Base-by-base conservation (phyloP, 64 coral and sea anemone species). In the Cladopsammia gracilis region DNA sequence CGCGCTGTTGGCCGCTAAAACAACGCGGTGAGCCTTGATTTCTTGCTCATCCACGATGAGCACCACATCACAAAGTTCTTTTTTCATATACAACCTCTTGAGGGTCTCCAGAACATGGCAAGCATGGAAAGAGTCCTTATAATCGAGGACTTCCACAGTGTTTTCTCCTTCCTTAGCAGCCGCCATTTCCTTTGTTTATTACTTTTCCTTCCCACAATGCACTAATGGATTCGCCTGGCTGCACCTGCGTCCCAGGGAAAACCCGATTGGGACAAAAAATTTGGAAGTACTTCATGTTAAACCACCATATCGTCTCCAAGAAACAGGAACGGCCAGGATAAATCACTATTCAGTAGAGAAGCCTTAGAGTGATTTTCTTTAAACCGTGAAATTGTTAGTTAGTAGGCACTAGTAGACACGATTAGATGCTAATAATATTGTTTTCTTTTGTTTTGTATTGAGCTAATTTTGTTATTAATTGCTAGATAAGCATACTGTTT, bases 121-220 rank as follows among this genome's bases (percentile, higher is more conserved):
- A 91, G 98, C 67, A 58, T 99, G 98, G 11, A 97, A 97, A 4
- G 96, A 97, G 88, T 97, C 96, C 88, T 97, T 97, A 81, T 97
- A 97, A 53, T 94, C 16, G 25, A 97, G 92, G 51, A 91, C 87
- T 91, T 87, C 87, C 77, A 83, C 76, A 12, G 57, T 13, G 16
- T 65, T 19, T 47, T 58, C 25, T 11, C 49, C 71, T 46, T 94
- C 92, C 25, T 82, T 93, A 48, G 76, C 82, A 57, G 62, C 48
- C 47, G 68, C 71, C 76, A 59, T 91, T 91, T 60, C 70, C 24
- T 87, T 81, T 77, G 79, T 94, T 89, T 89, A 82, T 77, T 58
- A 73, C 78, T 75, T 43, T 25, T 57, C 62, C 34, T 6, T 80
- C 68, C 89, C 89, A 91, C 68, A 91, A 84, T 92, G 66, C 89